Conservation (phyloP, 2,797 vertebrate species). For the Mus spretus region DNA sequence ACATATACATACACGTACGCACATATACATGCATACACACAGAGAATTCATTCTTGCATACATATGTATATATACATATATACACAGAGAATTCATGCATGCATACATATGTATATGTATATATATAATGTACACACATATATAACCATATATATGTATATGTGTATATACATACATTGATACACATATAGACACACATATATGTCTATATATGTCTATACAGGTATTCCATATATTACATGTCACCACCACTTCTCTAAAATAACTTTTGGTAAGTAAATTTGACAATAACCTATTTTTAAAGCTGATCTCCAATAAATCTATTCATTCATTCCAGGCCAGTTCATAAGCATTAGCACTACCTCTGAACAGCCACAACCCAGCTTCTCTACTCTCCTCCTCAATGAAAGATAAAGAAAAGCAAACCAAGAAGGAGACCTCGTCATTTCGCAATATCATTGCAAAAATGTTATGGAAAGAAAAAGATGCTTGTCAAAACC, state of each 20-base stretch:
- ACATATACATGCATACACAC: too few species aligned
- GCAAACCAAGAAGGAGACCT: conserved; percentile 10
- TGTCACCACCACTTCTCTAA: conserved; percentile 22
- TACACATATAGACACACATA: too few species aligned
- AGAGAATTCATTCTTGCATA: too few species aligned
- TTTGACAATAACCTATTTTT: background rate
- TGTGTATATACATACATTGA: too few species aligned
- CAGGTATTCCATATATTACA: background rate
- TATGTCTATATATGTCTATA: too few species aligned
- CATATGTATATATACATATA: too few species aligned
- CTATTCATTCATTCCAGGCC: background rate
- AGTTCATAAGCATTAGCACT: background rate
- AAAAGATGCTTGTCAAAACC: background rate
- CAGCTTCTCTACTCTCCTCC: background rate
- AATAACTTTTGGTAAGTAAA: background rate
- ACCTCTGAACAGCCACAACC: background rate
- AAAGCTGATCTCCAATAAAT: background rate
- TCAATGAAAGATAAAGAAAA: background rate
- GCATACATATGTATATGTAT: too few species aligned
- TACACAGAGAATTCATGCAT: too few species aligned
- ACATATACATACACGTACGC: too few species aligned
- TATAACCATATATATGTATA: too few species aligned
- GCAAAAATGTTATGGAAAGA: conserved; percentile 4
- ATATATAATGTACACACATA: too few species aligned
- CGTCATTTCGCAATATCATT: background rate